phyloP scores from a whole-genome alignment of 2,888 invertebrate genomes.

The Gastracanthus pulcherrimus region DNA sequence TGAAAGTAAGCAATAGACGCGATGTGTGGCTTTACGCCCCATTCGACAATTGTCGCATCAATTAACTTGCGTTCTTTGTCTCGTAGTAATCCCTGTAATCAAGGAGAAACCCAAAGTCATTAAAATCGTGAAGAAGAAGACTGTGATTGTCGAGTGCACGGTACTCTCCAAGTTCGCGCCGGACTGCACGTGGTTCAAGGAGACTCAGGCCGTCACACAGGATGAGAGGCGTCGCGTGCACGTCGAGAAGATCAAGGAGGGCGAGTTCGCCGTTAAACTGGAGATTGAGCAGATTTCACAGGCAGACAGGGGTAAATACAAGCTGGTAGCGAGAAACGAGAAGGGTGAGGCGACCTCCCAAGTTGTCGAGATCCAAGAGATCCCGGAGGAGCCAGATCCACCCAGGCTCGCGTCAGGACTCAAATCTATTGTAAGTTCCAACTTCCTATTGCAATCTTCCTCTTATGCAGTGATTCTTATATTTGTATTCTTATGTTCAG shows the following conservation, averaged over 20 bases:
- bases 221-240: conserved; percentile 87
- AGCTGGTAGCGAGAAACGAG: conserved; percentile 93
- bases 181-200: conserved; percentile 96
- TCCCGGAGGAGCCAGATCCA: conserved; percentile 88
- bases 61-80: neutral
- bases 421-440: conserved; percentile 85
- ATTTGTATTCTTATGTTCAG: too few relatives aligned
- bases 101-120: conserved; percentile 95
- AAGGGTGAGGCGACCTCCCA: conserved; percentile 95
- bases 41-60: neutral
- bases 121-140: conserved; percentile 94
- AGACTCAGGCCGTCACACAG: conserved; percentile 87
- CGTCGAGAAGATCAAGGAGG: conserved; percentile 90
- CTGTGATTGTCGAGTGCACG: conserved; percentile 95
- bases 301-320: conserved; percentile 92
- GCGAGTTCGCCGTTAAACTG: conserved; percentile 93
- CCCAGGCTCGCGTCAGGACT: conserved; percentile 89
- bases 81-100: conserved; percentile 92
- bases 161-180: conserved; percentile 96
- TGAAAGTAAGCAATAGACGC: conserved; percentile 87
- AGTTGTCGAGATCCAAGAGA: conserved; percentile 90
- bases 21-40: neutral
- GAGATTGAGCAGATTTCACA: conserved; percentile 91
- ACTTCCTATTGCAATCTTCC: too few relatives aligned
- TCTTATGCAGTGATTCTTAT: too few relatives aligned